Conservation (phyloP, 2,888 invertebrate genomes). For the Isoperla grammatica region DNA sequence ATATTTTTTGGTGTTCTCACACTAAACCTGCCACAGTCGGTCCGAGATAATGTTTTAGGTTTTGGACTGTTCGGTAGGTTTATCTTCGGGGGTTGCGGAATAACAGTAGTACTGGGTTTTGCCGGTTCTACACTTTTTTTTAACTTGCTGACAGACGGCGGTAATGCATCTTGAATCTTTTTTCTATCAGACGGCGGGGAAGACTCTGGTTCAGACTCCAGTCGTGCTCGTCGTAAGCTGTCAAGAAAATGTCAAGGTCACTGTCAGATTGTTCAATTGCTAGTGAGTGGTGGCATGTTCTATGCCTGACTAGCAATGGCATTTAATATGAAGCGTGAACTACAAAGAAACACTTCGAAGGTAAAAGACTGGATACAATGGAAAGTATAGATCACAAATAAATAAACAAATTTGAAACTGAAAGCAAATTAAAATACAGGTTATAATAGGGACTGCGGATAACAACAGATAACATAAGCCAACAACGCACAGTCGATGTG, state of each 20-base stretch:
- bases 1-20: constrained; percentile 44
- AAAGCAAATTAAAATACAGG: no score
- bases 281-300: no score
- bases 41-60: constrained; percentile 47
- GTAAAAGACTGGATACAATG: no score
- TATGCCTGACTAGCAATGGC: no score
- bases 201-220: constrained; percentile 49
- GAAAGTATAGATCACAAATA: no score
- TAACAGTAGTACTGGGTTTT: constrained; percentile 28
- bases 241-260: constrained; percentile 31
- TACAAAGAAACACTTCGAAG: no score
- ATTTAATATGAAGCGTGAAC: no score
- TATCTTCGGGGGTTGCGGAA: constrained; percentile 25
- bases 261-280: no score
- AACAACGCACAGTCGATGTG: no score
- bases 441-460: no score
- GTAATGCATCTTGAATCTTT: constrained; percentile 23
- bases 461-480: no score
- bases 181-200: constrained; percentile 35
- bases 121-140: constrained; percentile 27
- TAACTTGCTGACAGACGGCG: constrained; percentile 21
- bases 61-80: constrained; percentile 22
- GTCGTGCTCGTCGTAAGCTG: constrained; percentile 57
- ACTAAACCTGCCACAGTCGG: constrained; percentile 59
- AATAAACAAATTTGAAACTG: no score